Evolutionary conservation across 2,888 invertebrate genomes (phyloP).

Genomic region (Melieria omissa): DNA sequence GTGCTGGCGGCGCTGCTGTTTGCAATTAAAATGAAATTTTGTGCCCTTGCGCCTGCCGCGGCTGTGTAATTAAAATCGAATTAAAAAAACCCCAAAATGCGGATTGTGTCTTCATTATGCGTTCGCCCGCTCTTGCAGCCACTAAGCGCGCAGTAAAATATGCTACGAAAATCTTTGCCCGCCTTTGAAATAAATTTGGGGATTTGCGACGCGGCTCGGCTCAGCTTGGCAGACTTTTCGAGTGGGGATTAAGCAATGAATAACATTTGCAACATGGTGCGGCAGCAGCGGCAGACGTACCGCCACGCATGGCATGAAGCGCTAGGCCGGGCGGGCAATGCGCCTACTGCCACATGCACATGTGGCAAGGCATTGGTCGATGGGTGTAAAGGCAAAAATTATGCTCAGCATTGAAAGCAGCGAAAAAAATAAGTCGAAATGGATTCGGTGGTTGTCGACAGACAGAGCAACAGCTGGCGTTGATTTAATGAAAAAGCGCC

Average conservation of each 20-base stretch:
- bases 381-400: neutral
- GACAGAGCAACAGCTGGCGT: constrained; percentile 16
- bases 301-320: neutral
- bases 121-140: constrained; percentile 7
- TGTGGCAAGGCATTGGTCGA: neutral
- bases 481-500: constrained; percentile 11
- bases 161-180: constrained; percentile 23
- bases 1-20: too few relatives aligned
- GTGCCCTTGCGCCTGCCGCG: constrained; percentile 11
- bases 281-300: constrained; percentile 17
- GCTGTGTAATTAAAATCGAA: constrained; percentile 58
- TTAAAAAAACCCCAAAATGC: constrained; percentile 48
- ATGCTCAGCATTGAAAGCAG: too few relatives aligned
- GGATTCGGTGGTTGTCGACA: neutral
- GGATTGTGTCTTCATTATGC: constrained; percentile 50
- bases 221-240: constrained; percentile 7
- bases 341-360: too few relatives aligned
- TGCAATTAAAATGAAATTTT: constrained; percentile 60
- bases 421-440: too few relatives aligned
- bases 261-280: constrained; percentile 30
- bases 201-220: constrained; percentile 20
- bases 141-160: constrained; percentile 13
- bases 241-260: constrained; percentile 38
- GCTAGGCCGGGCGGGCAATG: neutral
- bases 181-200: constrained; percentile 30